A percentile compares a stretch with the other conserved stretches of the same genome.
Evolutionary conservation across 2,888 invertebrate species (phyloP).

Genomic region (Scrobipalpa costella): DNA sequence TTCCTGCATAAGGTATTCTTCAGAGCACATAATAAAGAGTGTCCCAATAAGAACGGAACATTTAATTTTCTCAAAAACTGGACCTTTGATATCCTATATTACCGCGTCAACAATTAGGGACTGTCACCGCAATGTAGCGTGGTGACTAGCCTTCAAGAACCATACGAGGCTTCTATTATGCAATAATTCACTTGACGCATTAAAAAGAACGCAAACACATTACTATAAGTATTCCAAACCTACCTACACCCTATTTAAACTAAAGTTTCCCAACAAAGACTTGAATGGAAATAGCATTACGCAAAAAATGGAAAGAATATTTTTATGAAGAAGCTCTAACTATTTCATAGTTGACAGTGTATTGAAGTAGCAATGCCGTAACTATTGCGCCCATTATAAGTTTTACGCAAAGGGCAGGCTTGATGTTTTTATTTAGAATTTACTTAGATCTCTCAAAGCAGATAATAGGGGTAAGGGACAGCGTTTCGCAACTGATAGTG

Average conservation of each 20-base stretch:
- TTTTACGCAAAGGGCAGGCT: not conserved
- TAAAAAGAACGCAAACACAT: not conserved
- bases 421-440: no score
- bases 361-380: not conserved
- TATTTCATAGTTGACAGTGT: not conserved
- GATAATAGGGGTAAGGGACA: no score
- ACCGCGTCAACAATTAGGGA: not conserved
- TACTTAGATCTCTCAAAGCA: no score
- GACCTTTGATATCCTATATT: not conserved
- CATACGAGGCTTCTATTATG: not conserved
- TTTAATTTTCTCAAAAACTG: no score
- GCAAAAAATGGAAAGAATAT: not conserved
- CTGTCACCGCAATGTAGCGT: not conserved
- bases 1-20: no score
- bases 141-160: not conserved
- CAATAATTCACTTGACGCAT: conserved; percentile 10
- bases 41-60: no score
- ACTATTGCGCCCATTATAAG: not conserved
- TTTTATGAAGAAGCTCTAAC: not conserved
- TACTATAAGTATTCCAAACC: conserved; percentile 2
- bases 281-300: conserved; percentile 1
- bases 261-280: not conserved
- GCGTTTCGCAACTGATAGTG: no score
- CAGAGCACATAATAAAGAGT: no score
- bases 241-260: no score